Evolutionary conservation across 2,797 vertebrate genomes (phyloP).

Genomic region (Garrulus glandarius): DNA sequence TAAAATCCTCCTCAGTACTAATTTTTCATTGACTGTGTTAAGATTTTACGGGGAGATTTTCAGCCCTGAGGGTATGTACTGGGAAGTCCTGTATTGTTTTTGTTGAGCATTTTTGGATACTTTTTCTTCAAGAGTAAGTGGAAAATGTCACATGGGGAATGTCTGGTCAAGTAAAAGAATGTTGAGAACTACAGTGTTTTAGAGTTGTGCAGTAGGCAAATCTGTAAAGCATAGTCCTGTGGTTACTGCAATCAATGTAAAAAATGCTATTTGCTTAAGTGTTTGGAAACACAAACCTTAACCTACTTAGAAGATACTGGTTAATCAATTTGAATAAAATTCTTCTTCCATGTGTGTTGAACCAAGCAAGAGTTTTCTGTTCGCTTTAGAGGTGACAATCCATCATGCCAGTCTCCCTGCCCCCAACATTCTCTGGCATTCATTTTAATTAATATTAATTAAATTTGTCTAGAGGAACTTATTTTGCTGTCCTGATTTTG

Average conservation of each 20-base stretch:
- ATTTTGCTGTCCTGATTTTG: background rate
- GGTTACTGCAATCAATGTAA: background rate
- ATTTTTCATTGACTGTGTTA: background rate
- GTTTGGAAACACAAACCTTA: background rate
- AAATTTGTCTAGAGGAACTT: background rate
- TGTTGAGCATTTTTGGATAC: background rate
- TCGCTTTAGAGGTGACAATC: background rate
- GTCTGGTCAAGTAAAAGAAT: background rate
- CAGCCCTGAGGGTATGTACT: background rate
- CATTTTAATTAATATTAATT: slow-evolving; percentile 20
- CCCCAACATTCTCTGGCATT: background rate
- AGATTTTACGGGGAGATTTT: background rate
- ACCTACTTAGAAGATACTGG: background rate
- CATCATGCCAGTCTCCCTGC: background rate
- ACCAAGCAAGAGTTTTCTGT: background rate
- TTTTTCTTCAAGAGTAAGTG: background rate
- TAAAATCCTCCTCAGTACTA: background rate
- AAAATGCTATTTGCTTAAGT: background rate
- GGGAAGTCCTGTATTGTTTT: background rate
- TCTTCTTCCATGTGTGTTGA: background rate
- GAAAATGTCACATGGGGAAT: background rate
- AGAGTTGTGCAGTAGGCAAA: background rate
- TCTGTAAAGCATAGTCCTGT: background rate
- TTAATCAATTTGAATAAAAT: slow-evolving; percentile 5
- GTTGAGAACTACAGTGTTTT: background rate